Conservation (phyloP, 2,797 vertebrate genomes). For the Cossypha niveicapilla region DNA sequence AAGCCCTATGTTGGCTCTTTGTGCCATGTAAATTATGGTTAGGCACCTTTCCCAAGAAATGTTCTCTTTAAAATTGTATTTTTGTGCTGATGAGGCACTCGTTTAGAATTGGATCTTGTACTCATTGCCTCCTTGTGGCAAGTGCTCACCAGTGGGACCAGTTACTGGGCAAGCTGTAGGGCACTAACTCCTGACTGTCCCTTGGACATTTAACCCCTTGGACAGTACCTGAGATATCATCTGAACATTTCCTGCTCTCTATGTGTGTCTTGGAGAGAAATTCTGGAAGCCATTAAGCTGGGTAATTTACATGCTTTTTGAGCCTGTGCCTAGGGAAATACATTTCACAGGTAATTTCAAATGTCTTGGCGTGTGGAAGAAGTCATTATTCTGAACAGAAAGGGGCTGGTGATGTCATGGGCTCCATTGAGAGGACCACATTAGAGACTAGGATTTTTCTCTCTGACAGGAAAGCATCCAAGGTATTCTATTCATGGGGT, state of each 20-base stretch:
- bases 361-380: conserved; percentile 71
- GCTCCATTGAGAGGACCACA: conserved; percentile 25
- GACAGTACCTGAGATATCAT: neutral
- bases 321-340: conserved; percentile 70
- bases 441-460: conserved; percentile 39
- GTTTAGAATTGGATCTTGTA: neutral
- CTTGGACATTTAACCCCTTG: neutral
- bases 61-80: conserved; percentile 17
- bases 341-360: conserved; percentile 82
- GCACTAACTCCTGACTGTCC: neutral
- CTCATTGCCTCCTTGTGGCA: neutral
- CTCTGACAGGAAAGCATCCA: neutral
- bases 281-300: conserved; percentile 72
- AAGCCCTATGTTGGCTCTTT: neutral
- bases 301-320: conserved; percentile 76
- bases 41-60: conserved; percentile 31
- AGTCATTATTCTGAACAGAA: conserved; percentile 75
- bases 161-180: neutral
- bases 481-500: neutral
- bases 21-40: neutral
- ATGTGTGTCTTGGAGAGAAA: neutral
- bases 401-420: conserved; percentile 42
- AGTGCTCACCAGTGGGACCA: neutral
- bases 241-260: conserved; percentile 16
- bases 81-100: conserved; percentile 15